Evolutionary conservation across 2,113 vertebrate genomes (phyloP).

Genomic region (Albula glossodonta): DNA sequence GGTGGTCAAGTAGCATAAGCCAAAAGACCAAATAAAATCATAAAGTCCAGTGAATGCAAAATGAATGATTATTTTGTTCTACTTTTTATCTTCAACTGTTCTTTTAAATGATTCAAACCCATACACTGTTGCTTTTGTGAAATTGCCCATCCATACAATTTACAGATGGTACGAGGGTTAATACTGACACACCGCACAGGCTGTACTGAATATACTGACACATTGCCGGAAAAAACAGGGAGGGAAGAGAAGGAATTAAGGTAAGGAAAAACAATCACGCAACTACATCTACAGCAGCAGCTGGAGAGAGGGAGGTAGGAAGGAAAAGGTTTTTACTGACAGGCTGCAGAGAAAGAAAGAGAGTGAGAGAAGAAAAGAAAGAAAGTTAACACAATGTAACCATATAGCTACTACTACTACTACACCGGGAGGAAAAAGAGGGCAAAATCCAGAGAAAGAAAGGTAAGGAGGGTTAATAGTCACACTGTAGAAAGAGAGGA

Average conservation of each 20-base stretch:
- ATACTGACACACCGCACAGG: neutral
- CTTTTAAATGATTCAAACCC: neutral
- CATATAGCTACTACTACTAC: slow-evolving; percentile 34
- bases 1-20: slow-evolving; percentile 42
- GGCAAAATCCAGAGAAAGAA: neutral
- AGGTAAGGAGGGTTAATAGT: neutral
- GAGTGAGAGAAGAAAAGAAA: slow-evolving; percentile 35
- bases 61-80: slow-evolving; percentile 7
- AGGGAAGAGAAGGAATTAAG: neutral
- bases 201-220: slow-evolving; percentile 22
- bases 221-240: slow-evolving; percentile 22
- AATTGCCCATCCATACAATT: slow-evolving; percentile 20
- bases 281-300: neutral
- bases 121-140: neutral
- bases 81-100: neutral
- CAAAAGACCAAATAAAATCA: neutral
- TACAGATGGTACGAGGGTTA: slow-evolving; percentile 16
- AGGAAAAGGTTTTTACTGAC: neutral
- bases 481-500: neutral
- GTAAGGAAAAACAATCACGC: neutral
- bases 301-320: slow-evolving; percentile 11
- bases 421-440: slow-evolving; percentile 8
- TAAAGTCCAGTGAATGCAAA: neutral
- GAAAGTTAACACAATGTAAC: slow-evolving; percentile 40
- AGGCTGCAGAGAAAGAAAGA: neutral